Evolutionary conservation across 2,113 vertebrate species (phyloP), one percentile per base, ranked within the genome.

Genomic region (Zosterops lateralis): DNA sequence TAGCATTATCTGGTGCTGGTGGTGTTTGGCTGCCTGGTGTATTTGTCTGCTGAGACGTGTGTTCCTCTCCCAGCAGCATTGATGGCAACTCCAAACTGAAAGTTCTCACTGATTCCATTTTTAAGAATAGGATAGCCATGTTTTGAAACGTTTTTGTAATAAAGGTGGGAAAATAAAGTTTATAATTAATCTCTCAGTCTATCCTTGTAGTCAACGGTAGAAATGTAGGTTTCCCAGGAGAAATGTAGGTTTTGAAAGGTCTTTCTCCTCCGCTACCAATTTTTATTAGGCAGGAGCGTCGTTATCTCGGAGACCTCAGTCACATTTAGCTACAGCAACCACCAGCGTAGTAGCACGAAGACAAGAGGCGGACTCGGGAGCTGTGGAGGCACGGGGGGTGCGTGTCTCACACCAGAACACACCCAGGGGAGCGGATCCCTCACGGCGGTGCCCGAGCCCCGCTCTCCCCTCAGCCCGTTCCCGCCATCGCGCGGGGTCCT

Each of bases 391-490:
- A 4, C 10, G 2, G 8, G 0, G 1, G 3, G 1, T 0, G 2
- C 0, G 1, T 14, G 3, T 31, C 1, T 14, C 1, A 7, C 22
- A 3, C 2, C 14, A 8, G 8, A 28, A 5, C 15, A 5, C 11
- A 4, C 17, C 0, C 0, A 1, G 1, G 0, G 0, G 3, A 8
- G 6, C 14, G 2, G 5, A 3, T 22, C 20, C 40, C 31, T 24
- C 58, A 26, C 3, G 1, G 10, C 14, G 1, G 1, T 0, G 6
- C 21, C 5, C 18, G 3, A 0, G 4, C 17, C 3, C 4, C 11
- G 7, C 50, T 4, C 9, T 45, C 28, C 57, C 42, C 51, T 73
- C 67, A 79, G 9, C 12, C 48, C 12, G 15, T 12, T 60, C 50
- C 72, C 68, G 38, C 54, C 36, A 2, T 48, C n/a, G 10, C 8